Evolutionary conservation across 2,113 vertebrate genomes (phyloP).

Genomic region (Laticauda laticaudata): DNA sequence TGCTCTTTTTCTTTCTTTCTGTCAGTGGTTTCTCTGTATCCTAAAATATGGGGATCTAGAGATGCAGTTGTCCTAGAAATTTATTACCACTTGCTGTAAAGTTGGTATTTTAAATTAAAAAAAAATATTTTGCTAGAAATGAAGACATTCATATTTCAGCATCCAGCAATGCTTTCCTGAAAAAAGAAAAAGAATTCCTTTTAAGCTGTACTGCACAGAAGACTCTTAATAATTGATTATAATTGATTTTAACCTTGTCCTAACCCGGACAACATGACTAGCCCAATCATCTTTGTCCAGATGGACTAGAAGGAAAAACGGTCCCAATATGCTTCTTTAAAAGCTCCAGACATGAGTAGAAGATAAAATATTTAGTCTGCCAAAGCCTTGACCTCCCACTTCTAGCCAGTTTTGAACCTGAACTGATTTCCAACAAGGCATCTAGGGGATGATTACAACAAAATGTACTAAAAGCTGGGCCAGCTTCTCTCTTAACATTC

Average conservation of each 20-base stretch:
- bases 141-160: conserved; percentile 68
- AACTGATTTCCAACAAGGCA: conserved; percentile 97
- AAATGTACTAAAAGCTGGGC: conserved; percentile 91
- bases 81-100: conserved; percentile 56
- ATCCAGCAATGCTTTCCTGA: conserved; percentile 61
- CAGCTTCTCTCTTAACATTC: conserved; percentile 81
- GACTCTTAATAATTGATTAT: conserved; percentile 93
- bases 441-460: conserved; percentile 94
- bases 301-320: conserved; percentile 76
- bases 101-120: conserved; percentile 64
- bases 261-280: conserved; percentile 83
- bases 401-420: conserved; percentile 86
- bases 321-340: conserved; percentile 82
- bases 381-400: conserved; percentile 88
- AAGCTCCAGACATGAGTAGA: conserved; percentile 87
- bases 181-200: conserved; percentile 49
- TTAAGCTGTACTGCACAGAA: conserved; percentile 77
- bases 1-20: conserved; percentile 28
- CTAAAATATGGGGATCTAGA: conserved; percentile 40
- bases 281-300: conserved; percentile 80
- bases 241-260: conserved; percentile 91
- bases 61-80: conserved; percentile 48
- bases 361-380: conserved; percentile 97
- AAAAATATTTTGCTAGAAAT: conserved; percentile 53
- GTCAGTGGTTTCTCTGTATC: conserved; percentile 44